A percentile compares a stretch with the other conserved stretches of the same genome.
These are phyloP conservation scores for Euphysa ruthae DNA, from an alignment of 30 jellyfish, hydroid and myxozoan species.

Conservation along the genomic window DNA sequence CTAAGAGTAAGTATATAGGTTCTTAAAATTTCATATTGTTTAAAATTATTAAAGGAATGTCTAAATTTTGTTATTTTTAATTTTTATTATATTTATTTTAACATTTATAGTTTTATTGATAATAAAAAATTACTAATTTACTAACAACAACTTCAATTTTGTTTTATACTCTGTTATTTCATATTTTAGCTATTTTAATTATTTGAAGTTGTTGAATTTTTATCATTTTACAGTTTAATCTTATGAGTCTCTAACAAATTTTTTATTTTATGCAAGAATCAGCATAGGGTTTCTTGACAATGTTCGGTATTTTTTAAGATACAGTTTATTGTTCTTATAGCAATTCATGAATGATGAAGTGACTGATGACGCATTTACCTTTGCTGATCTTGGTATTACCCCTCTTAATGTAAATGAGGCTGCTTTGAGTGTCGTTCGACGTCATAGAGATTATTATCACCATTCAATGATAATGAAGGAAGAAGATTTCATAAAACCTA, in stretches of 20 bases:
- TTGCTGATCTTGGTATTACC: slow-evolving; percentile 77
- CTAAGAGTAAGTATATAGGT: slow-evolving; percentile 41
- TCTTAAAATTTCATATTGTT: not conserved
- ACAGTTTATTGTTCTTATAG: slow-evolving; percentile 33
- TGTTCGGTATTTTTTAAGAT: too few species aligned
- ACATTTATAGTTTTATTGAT: too few species aligned
- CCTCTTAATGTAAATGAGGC: slow-evolving; percentile 67
- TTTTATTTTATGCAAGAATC: too few species aligned
- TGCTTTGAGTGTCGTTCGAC: slow-evolving; percentile 69
- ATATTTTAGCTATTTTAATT: too few species aligned
- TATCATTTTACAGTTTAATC: not conserved
- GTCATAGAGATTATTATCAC: slow-evolving; percentile 75
- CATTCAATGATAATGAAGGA: slow-evolving; percentile 50
- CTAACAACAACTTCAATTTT: too few species aligned
- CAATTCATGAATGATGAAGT: slow-evolving; percentile 57
- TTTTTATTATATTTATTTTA: not conserved
- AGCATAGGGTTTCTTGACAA: too few species aligned
- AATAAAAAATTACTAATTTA: too few species aligned
- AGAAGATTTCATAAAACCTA: slow-evolving; percentile 62
- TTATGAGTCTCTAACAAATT: not conserved
- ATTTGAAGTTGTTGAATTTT: not conserved
- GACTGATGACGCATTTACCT: slow-evolving; percentile 38
- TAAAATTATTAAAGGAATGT: not conserved
- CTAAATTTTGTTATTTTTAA: not conserved
- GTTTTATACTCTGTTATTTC: too few species aligned